Percentiles rank a stretch among this genome's conserved stretches.
Evolutionary conservation across 1,140 invertebrate genomes (phyloP).

Genomic region (Ceratosolen solmsi): DNA sequence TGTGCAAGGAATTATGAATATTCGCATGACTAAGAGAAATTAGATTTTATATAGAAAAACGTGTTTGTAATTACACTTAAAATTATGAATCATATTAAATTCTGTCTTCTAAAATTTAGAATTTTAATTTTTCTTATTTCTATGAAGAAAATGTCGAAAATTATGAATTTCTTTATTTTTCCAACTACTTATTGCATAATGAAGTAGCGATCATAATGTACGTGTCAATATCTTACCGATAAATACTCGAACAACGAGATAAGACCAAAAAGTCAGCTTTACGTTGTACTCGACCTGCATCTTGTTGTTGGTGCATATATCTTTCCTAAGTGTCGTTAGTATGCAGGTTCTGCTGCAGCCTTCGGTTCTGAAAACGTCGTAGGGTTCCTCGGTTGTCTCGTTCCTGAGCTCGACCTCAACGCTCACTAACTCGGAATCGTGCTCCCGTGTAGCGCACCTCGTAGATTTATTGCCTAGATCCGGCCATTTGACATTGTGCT

Average conservation of each 20-base stretch:
- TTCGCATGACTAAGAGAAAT: too few species aligned
- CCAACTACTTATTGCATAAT: too few species aligned
- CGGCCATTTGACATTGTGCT: not conserved
- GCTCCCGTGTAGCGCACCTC: not conserved
- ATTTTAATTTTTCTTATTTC: too few species aligned
- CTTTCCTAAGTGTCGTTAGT: slow-evolving; percentile 73
- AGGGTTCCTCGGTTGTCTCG: not conserved
- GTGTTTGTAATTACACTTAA: too few species aligned
- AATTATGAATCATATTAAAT: too few species aligned
- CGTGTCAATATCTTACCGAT: slow-evolving; percentile 78
- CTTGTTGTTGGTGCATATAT: slow-evolving; percentile 77
- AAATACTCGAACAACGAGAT: slow-evolving; percentile 82
- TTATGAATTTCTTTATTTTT: too few species aligned
- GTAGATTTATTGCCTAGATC: not conserved
- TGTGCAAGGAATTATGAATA: too few species aligned
- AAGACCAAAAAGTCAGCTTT: slow-evolving; percentile 83
- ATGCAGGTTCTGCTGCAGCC: slow-evolving; percentile 74
- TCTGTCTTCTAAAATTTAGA: too few species aligned
- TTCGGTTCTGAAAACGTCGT: not conserved
- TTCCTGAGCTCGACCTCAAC: not conserved
- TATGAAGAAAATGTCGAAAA: too few species aligned
- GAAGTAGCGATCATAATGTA: too few species aligned
- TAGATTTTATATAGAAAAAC: too few species aligned
- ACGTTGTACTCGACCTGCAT: slow-evolving; percentile 78
- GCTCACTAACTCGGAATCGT: not conserved